Conservation (phyloP, 2,797 vertebrate genomes). For the Sebastes matsubarae region DNA sequence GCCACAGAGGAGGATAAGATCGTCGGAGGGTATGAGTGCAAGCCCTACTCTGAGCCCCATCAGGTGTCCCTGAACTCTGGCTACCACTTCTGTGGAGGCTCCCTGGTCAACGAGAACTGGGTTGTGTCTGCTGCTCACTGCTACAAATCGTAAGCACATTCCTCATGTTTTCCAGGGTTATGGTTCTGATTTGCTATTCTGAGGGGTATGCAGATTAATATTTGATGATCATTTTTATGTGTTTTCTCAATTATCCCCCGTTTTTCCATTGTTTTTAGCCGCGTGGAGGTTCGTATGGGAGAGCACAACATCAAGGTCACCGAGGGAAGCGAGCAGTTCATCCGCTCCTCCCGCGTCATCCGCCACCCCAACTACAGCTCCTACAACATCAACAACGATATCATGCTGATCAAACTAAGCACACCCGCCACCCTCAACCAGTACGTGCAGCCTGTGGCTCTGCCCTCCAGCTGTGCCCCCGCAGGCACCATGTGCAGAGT, state of each 20-base stretch:
- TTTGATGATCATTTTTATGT: background rate
- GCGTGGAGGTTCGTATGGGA: constrained; percentile 84
- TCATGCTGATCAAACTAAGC: constrained; percentile 90
- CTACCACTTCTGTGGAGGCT: constrained; percentile 77
- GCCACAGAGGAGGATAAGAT: constrained; percentile 76
- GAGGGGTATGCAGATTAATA: background rate
- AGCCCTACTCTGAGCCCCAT: constrained; percentile 62
- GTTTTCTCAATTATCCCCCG: background rate
- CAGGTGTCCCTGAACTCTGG: constrained; percentile 73
- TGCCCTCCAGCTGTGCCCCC: constrained; percentile 78
- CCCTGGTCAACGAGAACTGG: constrained; percentile 74
- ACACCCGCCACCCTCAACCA: constrained; percentile 74
- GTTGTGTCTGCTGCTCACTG: constrained; percentile 81
- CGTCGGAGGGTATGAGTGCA: constrained; percentile 77
- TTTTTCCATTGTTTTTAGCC: constrained; percentile 6
- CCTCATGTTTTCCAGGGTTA: background rate
- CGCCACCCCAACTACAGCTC: constrained; percentile 73
- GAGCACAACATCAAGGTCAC: constrained; percentile 75
- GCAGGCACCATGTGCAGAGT: constrained; percentile 84
- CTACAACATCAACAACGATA: constrained; percentile 82
- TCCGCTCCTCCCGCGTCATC: constrained; percentile 78
- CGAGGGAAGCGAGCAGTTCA: constrained; percentile 81
- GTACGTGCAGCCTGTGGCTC: constrained; percentile 77
- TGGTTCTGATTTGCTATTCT: background rate
- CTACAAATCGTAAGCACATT: constrained; percentile 62